Base-by-base conservation (phyloP, 2,888 invertebrate species). In the Gastracanthus pulcherrimus region DNA sequence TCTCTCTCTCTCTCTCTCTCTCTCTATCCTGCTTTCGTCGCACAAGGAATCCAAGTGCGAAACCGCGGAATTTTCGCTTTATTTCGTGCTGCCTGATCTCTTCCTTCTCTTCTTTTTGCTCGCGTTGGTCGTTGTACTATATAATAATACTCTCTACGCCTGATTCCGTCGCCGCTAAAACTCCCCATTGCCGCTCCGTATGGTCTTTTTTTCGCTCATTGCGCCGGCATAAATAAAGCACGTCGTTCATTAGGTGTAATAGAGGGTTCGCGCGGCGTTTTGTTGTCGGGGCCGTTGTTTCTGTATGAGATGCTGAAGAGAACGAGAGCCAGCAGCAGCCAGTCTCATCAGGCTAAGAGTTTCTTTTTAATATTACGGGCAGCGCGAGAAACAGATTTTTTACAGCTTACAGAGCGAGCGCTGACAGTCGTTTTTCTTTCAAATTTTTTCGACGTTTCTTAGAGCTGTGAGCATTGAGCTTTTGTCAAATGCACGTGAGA, bases 221-320 rank as follows among this genome's bases (percentile, higher is more conserved):
- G n/a, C 23, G 23, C n/a, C 19, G 36, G 62, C 45, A 55, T 67
- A 76, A 67, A 76, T 75, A 76, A 76, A 67, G 55, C 38, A 67
- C 36, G 26, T 48, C 75, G 55, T 76, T 76, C 76, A 76, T 76
- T 67, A 76, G 38, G 55, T 66, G 55, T 67, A 76, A 67, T 36
- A 41, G 51, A 19, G 62, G 19, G n/a, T 62, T 34, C 29, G 48
- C 31, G 34, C 55, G 31, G 45, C 38, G 51, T 76, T 76, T 66
- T 66, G 75, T 38, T 29, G 45, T n/a, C 26, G 31, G 19, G 9
- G 5, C 31, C 34, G 55, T 19, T 62, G 31, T 55, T 76, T 75
- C 29, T 58, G 13, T 6, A 5, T 13, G 16, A 31, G 13, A 7
- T 26, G 16, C 16, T 66, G 64, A 51, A 64, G 66, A 55, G 55